Base-by-base conservation (phyloP, 2,888 invertebrate genomes). In the Amphipoea lucens region DNA sequence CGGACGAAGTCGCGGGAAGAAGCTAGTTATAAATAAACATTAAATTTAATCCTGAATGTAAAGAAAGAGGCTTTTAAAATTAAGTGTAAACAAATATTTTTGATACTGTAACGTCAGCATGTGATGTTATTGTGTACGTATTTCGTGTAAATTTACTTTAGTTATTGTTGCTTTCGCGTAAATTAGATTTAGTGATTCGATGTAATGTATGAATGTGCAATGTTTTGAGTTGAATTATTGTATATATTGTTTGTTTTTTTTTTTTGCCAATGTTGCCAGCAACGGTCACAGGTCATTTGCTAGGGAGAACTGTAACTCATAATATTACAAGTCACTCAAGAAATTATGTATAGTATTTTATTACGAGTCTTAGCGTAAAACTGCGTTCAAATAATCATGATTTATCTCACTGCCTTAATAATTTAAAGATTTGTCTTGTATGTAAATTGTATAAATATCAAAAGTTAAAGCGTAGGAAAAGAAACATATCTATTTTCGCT, bases 171-270 rank as follows among this genome's bases (percentile, higher is more conserved):
- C 90, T 90, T 87, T 85, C 78, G 75, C 78, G 82, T 86, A 83
- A 84, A 86, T 83, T 87, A 84, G 81, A 74, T 83, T 73, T 90
- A 89, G 73, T 66, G 54, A 76, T 75, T 83, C 76, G 76, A 75
- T 80, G 80, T 78, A 60, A 79, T 78, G 85, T 78, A 69, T 73
- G 88, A 78, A 83, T 77, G 87, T 86, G 88, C 83, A 88, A 86
- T 86, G 69, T 86, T 72, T 78, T 73, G 79, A 70, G 74, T 81
- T 65, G 66, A 83, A 73, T 79, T 80, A 45, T 78, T 91, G 88
- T 90, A 90, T 89, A 92, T 91, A 91, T 88, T 86, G 79, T 87
- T 87, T 82, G 70, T 81, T 78, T 66, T 48, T 48, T 48, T 48
- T 48, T 45, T 75, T 72, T 84, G 86, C 84, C 88, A 76, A 79